Evolutionary conservation across 2,113 vertebrate genomes (phyloP).

Genomic region (Ariopsis seemanni): DNA sequence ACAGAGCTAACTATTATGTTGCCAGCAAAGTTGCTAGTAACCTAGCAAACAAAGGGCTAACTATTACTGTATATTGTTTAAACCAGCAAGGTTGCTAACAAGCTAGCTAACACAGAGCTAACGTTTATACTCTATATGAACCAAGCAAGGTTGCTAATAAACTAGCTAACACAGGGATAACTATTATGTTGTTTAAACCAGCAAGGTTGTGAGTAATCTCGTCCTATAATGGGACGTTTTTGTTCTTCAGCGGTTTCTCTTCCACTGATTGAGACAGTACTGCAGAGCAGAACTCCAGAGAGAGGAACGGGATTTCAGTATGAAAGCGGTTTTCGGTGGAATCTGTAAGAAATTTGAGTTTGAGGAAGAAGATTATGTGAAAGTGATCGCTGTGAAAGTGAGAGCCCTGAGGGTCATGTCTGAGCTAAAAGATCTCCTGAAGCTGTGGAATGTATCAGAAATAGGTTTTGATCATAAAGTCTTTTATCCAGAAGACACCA

Average conservation of each 20-base stretch:
- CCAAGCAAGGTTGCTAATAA: background rate
- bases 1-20: background rate
- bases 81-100: background rate
- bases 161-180: background rate
- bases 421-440: background rate
- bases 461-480: background rate
- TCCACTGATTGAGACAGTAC: background rate
- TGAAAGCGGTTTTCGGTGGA: background rate
- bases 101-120: background rate
- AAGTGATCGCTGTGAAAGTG: background rate
- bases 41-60: too few species aligned
- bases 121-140: background rate
- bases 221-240: background rate
- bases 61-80: too few species aligned
- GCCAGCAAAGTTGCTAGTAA: background rate
- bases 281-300: background rate
- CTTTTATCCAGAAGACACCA: conserved; percentile 23
- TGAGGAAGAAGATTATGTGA: background rate
- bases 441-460: background rate
- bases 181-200: background rate
- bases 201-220: background rate
- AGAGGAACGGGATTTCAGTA: background rate
- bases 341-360: background rate
- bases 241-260: background rate
- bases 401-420: background rate